Conservation (phyloP, 2,888 invertebrate genomes). For the Siphlonurus alternatus region DNA sequence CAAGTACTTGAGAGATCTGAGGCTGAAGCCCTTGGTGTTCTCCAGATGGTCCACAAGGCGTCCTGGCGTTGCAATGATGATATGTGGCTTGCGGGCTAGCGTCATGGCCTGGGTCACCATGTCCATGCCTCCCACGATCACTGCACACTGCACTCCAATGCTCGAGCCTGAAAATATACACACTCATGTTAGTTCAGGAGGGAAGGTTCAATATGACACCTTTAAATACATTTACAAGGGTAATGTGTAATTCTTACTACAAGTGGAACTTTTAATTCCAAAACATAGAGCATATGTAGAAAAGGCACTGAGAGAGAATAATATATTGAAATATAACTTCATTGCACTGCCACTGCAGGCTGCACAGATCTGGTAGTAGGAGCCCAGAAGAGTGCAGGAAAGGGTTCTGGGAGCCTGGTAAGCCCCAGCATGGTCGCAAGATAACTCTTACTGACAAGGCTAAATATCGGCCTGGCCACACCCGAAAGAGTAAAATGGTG, state of each 20-base stretch:
- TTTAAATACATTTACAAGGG: not conserved
- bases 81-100: slow-evolving; percentile 90
- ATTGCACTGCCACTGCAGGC: no score
- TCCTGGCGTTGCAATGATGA: slow-evolving; percentile 94
- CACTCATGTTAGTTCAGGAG: not conserved
- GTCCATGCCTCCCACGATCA: slow-evolving; percentile 97
- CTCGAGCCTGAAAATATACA: slow-evolving; percentile 54
- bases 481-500: no score
- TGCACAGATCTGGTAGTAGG: no score
- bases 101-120: slow-evolving; percentile 87
- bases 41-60: slow-evolving; percentile 89
- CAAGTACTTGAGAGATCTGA: slow-evolving; percentile 73
- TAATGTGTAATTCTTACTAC: slow-evolving; percentile 13
- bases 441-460: no score
- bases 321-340: no score
- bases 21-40: slow-evolving; percentile 93
- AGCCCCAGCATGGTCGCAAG: no score
- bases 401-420: no score
- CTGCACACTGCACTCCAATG: slow-evolving; percentile 89
- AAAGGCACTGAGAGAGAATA: no score
- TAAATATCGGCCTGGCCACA: no score
- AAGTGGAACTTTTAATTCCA: no score
- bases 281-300: no score
- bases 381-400: no score
- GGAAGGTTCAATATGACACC: not conserved